phyloP scores from a whole-genome alignment of 2,888 invertebrate genomes.

The Agrenia bidenticulata region DNA sequence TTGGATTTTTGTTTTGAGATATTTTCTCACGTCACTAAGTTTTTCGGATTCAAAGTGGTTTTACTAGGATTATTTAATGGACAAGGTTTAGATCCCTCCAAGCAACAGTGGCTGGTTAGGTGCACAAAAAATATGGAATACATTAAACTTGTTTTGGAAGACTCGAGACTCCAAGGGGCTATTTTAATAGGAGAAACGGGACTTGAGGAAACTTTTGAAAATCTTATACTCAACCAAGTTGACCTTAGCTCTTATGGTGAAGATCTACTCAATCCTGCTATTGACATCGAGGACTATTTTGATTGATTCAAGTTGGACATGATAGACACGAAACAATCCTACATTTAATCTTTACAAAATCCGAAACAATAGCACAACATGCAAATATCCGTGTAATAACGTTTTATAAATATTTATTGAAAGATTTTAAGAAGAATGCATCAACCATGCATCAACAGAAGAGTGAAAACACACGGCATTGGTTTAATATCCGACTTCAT shows the following conservation, averaged over 20 bases:
- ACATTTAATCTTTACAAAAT: too few relatives aligned
- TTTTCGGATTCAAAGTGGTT: constrained; percentile 92
- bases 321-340: too few relatives aligned
- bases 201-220: constrained; percentile 96
- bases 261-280: constrained; percentile 88
- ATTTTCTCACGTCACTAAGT: constrained; percentile 92
- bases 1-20: constrained; percentile 94
- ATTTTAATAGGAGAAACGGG: constrained; percentile 95
- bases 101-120: constrained; percentile 80
- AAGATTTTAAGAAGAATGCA: too few relatives aligned
- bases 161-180: constrained; percentile 86
- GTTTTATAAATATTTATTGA: too few relatives aligned
- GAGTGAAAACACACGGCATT: too few relatives aligned
- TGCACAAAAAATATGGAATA: constrained; percentile 79
- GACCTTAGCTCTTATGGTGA: constrained; percentile 86
- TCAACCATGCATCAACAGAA: too few relatives aligned
- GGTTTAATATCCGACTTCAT: too few relatives aligned
- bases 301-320: too few relatives aligned
- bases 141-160: constrained; percentile 69
- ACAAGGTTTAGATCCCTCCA: constrained; percentile 72
- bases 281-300: constrained; percentile 99
- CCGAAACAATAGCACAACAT: too few relatives aligned
- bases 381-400: too few relatives aligned
- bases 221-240: constrained; percentile 90
- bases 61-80: constrained; percentile 90